Evolutionary conservation across 2,797 vertebrate species (phyloP).

Genomic region (Tinamus major): DNA sequence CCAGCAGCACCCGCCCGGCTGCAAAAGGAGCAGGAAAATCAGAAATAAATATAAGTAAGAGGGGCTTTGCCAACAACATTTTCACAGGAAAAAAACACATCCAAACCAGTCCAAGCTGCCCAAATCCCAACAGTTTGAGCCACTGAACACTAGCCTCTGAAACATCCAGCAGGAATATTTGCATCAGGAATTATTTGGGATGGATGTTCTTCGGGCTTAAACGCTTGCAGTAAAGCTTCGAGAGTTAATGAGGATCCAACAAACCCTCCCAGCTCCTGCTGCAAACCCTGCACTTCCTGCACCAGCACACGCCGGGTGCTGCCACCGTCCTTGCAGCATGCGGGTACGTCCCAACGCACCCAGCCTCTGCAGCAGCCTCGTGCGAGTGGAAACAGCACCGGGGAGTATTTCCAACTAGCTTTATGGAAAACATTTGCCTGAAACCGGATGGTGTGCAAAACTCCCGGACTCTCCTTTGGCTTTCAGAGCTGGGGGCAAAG

Average conservation of each 20-base stretch:
- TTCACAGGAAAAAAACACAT: neutral
- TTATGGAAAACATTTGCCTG: constrained; percentile 59
- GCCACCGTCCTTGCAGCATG: neutral
- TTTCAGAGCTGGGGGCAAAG: neutral
- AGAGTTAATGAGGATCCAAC: constrained; percentile 16
- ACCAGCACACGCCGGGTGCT: rapidly evolving
- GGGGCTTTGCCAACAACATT: neutral
- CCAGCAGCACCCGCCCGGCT: neutral
- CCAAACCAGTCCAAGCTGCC: neutral
- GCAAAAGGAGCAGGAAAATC: neutral
- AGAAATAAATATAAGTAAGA: neutral
- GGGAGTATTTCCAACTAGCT: constrained; percentile 34
- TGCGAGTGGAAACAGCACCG: neutral
- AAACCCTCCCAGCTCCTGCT: neutral
- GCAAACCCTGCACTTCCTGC: neutral
- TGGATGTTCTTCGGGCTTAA: neutral
- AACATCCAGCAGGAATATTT: neutral
- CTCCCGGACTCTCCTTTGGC: constrained; percentile 43
- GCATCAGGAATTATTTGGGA: neutral
- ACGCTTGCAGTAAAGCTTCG: neutral
- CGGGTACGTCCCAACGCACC: neutral
- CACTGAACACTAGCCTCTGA: neutral
- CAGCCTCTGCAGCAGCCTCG: neutral
- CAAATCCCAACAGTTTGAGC: neutral
- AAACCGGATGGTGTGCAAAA: constrained; percentile 69